Percentiles rank a stretch among this genome's conserved stretches.
phyloP scores from a whole-genome alignment of 2,113 vertebrate species.

The Mormyrus lacerda region DNA sequence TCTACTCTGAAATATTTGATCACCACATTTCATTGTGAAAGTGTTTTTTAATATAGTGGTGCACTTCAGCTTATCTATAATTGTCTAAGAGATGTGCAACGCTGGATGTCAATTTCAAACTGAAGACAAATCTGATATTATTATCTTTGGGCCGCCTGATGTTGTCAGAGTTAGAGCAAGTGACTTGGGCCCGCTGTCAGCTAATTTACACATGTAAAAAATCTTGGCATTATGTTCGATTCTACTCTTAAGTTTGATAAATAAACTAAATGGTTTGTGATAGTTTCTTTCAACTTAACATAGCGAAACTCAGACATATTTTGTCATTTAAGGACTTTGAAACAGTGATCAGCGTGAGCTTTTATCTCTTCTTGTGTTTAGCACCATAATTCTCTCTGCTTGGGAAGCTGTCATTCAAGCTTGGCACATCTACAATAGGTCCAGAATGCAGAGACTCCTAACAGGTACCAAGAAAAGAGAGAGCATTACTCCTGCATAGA shows the following conservation, averaged over 20 bases:
- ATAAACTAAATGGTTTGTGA: background rate
- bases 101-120: background rate
- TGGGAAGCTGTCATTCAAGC: background rate
- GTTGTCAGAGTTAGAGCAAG: background rate
- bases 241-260: background rate
- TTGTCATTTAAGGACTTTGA: background rate
- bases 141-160: background rate
- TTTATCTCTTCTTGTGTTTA: background rate
- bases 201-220: background rate
- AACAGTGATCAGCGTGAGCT: background rate
- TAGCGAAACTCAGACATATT: background rate
- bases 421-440: background rate
- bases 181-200: background rate
- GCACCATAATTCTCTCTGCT: background rate
- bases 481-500: background rate
- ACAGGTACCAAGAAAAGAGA: background rate
- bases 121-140: background rate
- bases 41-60: background rate
- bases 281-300: background rate
- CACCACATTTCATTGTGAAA: background rate
- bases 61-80: background rate
- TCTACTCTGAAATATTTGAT: background rate
- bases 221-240: background rate
- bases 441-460: background rate
- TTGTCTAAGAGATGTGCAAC: background rate